A percentile compares a stretch with the other conserved stretches of the same genome.
Evolutionary conservation across 2,797 vertebrate species (phyloP).

Genomic region (Catharus ustulatus): DNA sequence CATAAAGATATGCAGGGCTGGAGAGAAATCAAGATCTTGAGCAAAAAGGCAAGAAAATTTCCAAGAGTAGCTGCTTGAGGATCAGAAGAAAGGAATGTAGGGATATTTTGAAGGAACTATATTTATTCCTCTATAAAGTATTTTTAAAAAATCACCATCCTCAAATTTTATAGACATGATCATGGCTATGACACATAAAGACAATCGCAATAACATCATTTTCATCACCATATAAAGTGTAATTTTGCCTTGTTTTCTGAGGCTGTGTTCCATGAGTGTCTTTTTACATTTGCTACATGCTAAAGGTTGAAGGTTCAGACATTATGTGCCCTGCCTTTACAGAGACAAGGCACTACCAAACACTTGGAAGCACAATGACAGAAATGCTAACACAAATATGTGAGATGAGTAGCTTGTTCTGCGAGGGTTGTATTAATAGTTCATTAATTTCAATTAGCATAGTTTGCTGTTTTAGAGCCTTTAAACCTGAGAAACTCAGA

Average conservation of each 20-base stretch:
- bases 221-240: not conserved
- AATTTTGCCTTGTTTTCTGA: not conserved
- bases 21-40: not conserved
- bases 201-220: not conserved
- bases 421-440: not conserved
- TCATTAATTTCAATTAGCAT: slow-evolving; percentile 18
- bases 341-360: not conserved
- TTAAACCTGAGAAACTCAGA: slow-evolving; percentile 20
- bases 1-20: not conserved
- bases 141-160: not conserved
- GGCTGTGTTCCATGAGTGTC: not conserved
- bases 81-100: not conserved
- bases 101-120: not conserved
- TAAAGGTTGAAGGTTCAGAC: not conserved
- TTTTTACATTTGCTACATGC: not conserved
- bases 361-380: not conserved
- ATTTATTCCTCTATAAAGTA: not conserved
- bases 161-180: not conserved
- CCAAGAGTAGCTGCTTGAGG: not conserved
- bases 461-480: not conserved
- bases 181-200: not conserved
- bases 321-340: not conserved
- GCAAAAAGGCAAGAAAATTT: not conserved
- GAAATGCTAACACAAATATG: not conserved
- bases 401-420: not conserved